Evolutionary conservation across 2,888 invertebrate genomes (phyloP).

Genomic region (Oxyteleia sp.): DNA sequence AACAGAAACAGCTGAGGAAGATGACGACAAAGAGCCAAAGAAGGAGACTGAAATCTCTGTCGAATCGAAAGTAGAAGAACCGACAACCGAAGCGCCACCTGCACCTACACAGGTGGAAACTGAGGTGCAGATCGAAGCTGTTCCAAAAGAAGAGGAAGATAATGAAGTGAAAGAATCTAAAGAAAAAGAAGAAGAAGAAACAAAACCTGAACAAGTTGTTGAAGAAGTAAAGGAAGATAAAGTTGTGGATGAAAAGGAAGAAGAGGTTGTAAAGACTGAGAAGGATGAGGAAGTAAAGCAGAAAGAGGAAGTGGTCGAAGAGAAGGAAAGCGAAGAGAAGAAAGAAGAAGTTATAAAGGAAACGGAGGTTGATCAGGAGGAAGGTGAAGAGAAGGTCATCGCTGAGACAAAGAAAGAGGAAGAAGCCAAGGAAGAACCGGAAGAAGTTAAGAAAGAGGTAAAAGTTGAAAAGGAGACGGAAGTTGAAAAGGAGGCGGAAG

Average conservation of each 20-base stretch:
- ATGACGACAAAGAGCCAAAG: slow-evolving; percentile 63
- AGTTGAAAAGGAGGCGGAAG: slow-evolving; percentile 4
- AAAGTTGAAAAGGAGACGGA: slow-evolving; percentile 74
- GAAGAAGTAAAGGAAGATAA: slow-evolving; percentile 71
- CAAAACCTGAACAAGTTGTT: slow-evolving; percentile 76
- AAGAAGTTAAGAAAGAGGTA: slow-evolving; percentile 76
- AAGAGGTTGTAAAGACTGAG: slow-evolving; percentile 51
- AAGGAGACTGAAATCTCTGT: slow-evolving; percentile 5
- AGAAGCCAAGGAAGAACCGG: slow-evolving; percentile 50
- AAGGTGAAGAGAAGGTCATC: too few species aligned
- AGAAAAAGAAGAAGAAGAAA: slow-evolving; percentile 88
- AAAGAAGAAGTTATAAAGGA: slow-evolving; percentile 39
- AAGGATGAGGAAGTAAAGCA: slow-evolving; percentile 27
- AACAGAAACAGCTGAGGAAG: slow-evolving; percentile 75
- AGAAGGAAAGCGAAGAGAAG: slow-evolving; percentile 15
- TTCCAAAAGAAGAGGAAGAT: slow-evolving; percentile 71
- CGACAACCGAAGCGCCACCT: slow-evolving; percentile 50
- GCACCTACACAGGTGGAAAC: slow-evolving; percentile 31
- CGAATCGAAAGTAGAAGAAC: slow-evolving; percentile 48
- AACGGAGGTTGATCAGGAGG: slow-evolving; percentile 63
- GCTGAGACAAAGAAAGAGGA: too few species aligned
- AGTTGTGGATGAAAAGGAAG: slow-evolving; percentile 40
- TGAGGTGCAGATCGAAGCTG: slow-evolving; percentile 49
- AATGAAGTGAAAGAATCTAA: too few species aligned
- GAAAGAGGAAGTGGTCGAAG: slow-evolving; percentile 23